Evolutionary conservation across 2,888 invertebrate genomes (phyloP), one percentile per base, ranked within the genome.

Genomic region (Eristalinus sepulchralis): DNA sequence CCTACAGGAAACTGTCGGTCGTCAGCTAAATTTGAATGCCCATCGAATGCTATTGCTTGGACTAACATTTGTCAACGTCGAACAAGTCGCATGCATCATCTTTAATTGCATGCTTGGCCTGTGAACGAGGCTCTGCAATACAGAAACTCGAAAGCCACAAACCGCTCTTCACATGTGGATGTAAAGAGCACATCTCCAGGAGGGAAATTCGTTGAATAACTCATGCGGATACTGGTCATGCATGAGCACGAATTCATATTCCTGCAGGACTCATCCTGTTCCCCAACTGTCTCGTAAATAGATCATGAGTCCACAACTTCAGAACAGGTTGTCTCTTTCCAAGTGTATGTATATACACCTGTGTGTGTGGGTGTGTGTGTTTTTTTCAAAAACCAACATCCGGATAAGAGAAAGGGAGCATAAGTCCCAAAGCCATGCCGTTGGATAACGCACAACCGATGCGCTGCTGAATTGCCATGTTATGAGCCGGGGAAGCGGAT

Each of bases 81-180:
- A 34, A 33, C 10, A 27, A 66, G 22, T 63, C 73, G 13, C 67
- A 36, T 27, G 33, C 57, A 39, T 75, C 39, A 53, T 33, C 60
- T 57, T 62, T 76, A 75, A 84, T 84, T 80, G 64, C 60, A 73
- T 68, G 47, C 68, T 68, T 68, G 34, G 34, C 47, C 11, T 17
- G 17, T 34, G 66, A n/a, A 77, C 53, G 2, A 57, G 64, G 20
- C 11, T 22, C 24, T 8, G n/a, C 17, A 11, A 3, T 31, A 20
- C 13, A 39, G 17, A n/a, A 47, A 17, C 17, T 17, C 8, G 8
- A 8, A 47, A 47, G 27, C 47, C 47, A 17, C 47, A 47, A 17
- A 39, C 20, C 63, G 59, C 17, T 33, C 11, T 36, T 2, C 6
- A n/a, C 57, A 33, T 20, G 27, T 55, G 34, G 13, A 36, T 39